A percentile compares a stretch with the other conserved stretches of the same genome.
Evolutionary conservation across 2,113 vertebrate species (phyloP).

Genomic region (Crotalus helleri): DNA sequence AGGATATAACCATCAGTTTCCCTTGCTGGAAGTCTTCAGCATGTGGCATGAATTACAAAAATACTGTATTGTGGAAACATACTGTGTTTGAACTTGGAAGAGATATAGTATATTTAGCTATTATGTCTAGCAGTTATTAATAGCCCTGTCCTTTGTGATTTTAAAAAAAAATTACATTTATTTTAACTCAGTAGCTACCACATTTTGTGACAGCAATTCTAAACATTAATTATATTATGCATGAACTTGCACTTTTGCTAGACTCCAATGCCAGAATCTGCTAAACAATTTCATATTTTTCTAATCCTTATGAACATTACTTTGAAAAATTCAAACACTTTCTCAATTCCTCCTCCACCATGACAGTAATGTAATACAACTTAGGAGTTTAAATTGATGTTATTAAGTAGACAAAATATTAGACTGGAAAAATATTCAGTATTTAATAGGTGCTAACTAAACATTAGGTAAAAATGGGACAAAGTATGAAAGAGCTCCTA

Average conservation of each 20-base stretch:
- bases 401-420: not conserved
- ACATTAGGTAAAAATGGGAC: too few relatives aligned
- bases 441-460: not conserved
- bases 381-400: not conserved
- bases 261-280: not conserved
- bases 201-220: not conserved
- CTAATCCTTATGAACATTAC: not conserved
- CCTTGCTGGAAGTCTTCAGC: not conserved
- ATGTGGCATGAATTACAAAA: not conserved
- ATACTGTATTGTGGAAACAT: not conserved
- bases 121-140: not conserved
- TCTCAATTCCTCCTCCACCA: not conserved
- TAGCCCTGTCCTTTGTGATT: not conserved
- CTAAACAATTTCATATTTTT: not conserved
- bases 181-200: not conserved
- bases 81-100: not conserved
- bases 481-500: not conserved
- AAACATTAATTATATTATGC: not conserved
- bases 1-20: not conserved
- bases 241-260: not conserved
- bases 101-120: not conserved
- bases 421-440: not conserved
- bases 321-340: not conserved
- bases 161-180: not conserved
- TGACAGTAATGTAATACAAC: not conserved